phyloP scores from a whole-genome alignment of 2,888 invertebrate genomes.

The Mechanitis mazaeus region DNA sequence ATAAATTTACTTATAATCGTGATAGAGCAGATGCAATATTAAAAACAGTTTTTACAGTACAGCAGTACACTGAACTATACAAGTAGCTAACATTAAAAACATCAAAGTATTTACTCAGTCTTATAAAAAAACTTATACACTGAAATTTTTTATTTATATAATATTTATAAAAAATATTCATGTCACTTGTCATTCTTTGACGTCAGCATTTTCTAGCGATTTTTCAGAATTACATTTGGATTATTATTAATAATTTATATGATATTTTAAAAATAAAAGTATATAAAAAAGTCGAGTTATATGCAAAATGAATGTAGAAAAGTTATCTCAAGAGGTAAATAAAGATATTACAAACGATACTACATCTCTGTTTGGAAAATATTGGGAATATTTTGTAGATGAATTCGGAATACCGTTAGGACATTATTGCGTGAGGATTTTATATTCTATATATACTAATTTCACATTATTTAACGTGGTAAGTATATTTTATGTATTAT shows the following conservation, averaged over 20 bases:
- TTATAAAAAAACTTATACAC: no score
- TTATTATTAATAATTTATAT: slow-evolving; percentile 10
- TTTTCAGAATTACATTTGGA: slow-evolving; percentile 10
- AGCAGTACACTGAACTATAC: no score
- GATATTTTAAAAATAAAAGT: background rate
- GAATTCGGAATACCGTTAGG: slow-evolving; percentile 43
- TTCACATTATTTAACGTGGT: slow-evolving; percentile 52
- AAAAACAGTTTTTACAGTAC: no score
- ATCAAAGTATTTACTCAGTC: no score
- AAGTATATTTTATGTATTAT: slow-evolving; percentile 26
- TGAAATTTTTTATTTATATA: no score
- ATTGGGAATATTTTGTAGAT: slow-evolving; percentile 40
- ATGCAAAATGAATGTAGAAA: slow-evolving; percentile 32
- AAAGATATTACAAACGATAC: slow-evolving; percentile 34
- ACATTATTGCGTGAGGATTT: slow-evolving; percentile 41
- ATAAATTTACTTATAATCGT: no score
- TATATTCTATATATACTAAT: slow-evolving; percentile 45
- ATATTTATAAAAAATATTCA: background rate
- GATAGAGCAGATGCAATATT: no score
- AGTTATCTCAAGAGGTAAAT: slow-evolving; percentile 23
- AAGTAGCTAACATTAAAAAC: no score
- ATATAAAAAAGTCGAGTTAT: slow-evolving; percentile 3
- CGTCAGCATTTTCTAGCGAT: background rate
- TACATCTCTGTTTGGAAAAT: slow-evolving; percentile 31
- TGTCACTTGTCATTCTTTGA: slow-evolving; percentile 9